phyloP scores from a whole-genome alignment of 1,140 invertebrate genomes.

The Caenorhabditis brenneri region DNA sequence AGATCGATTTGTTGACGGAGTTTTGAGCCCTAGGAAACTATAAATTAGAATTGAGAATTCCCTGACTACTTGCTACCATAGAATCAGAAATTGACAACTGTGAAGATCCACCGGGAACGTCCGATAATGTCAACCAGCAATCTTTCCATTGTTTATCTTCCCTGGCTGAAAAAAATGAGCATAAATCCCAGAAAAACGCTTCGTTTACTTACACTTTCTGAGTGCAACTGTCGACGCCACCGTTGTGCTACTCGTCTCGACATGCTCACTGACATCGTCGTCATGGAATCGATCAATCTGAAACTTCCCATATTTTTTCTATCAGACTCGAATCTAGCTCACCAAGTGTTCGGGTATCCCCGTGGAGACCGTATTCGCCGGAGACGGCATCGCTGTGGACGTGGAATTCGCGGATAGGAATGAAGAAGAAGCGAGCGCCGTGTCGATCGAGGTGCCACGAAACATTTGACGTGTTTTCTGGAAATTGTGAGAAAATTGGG shows the following conservation, averaged over 20 bases:
- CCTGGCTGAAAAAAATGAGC: constrained; percentile 2
- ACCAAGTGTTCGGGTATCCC: background rate
- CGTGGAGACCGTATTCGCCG: background rate
- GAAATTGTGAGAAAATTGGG: no score
- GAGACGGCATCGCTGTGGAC: constrained; percentile 8
- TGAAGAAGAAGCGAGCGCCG: background rate
- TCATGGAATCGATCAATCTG: background rate
- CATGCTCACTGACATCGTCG: background rate
- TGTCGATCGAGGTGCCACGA: constrained; percentile 16
- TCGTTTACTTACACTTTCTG: background rate
- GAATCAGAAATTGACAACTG: constrained; percentile 6
- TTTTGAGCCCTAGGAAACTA: background rate
- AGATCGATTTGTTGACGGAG: background rate
- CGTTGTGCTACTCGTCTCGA: background rate
- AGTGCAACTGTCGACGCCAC: constrained; percentile 14
- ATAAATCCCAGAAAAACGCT: no score
- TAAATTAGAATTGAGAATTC: no score
- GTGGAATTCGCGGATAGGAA: background rate
- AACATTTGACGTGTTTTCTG: constrained; percentile 17
- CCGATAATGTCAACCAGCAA: constrained; percentile 10
- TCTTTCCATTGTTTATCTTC: constrained; percentile 24
- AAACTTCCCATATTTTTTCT: background rate
- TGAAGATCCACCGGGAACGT: background rate
- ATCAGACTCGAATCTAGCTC: background rate
- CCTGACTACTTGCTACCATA: background rate